Conservation (phyloP, 2,797 vertebrate genomes). For the Cuculus canorus region DNA sequence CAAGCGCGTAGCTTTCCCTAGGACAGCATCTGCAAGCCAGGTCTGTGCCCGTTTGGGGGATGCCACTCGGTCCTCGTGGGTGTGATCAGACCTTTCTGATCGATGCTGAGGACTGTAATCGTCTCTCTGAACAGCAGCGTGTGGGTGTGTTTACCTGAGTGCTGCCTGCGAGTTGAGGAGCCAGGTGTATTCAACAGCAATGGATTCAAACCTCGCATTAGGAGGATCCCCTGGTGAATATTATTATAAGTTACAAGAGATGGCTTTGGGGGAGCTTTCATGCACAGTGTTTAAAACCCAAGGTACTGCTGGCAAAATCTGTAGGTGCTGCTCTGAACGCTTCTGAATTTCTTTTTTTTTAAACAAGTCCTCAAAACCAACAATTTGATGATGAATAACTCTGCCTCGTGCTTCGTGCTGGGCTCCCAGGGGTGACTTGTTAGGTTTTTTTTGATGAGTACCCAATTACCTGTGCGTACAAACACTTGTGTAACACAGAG, state of each 20-base stretch:
- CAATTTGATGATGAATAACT: not conserved
- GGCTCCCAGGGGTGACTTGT: not conserved
- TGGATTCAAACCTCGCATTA: not conserved
- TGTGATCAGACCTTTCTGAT: not conserved
- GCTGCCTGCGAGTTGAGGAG: not conserved
- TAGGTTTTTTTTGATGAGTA: not conserved
- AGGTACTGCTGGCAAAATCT: not conserved
- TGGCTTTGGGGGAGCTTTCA: constrained; percentile 35
- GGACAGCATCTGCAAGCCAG: not conserved
- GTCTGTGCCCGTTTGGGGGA: not conserved
- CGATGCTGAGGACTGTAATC: fast-evolving
- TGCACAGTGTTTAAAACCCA: not conserved
- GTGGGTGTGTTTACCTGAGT: fast-evolving
- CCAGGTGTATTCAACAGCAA: not conserved
- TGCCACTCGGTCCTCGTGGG: not conserved
- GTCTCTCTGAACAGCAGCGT: not conserved
- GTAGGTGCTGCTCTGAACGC: not conserved
- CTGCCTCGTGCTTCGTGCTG: too few relatives aligned
- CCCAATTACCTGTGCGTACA: not conserved
- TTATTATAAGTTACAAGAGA: constrained; percentile 18
- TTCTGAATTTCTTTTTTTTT: not conserved
- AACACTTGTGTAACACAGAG: not conserved
- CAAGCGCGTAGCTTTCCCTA: not conserved
- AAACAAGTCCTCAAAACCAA: not conserved
- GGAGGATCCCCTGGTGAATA: constrained; percentile 6